Evolutionary conservation across 2,113 vertebrate species (phyloP), one percentile per base, ranked within the genome.

Genomic region (Coturnix japonica): DNA sequence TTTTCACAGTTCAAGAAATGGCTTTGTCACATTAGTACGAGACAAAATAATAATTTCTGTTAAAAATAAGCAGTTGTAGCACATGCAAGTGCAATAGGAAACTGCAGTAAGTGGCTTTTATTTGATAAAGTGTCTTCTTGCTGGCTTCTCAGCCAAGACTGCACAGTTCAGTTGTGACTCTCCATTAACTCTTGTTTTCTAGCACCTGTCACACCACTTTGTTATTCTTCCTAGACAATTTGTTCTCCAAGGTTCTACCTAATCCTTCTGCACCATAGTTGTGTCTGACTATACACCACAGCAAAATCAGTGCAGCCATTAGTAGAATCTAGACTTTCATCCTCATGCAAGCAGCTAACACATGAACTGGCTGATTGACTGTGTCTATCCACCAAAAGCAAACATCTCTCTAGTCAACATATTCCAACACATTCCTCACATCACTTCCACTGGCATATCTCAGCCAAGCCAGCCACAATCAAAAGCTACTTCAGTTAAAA

Each of bases 321-420:
- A 41, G 47, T 14, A 70, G 11, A 75, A 64, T 21, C 57, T 26
- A 54, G 39, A 44, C 57, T 83, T 43, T 23, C 88, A 60, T 67
- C 19, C 16, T 22, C 18, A 18, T n/a, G 56, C 13, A 64, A 61
- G 14, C 1, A 75, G 22, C 19, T 70, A 81, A 26, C 0, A 0
- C 0, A 0, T 53, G 59, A 64, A 64, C 33, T 10, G 72, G 8
- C 35, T 54, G 69, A 83, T 9, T 63, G 88, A 76, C 49, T 87
- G 15, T 20, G n/a, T 30, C 53, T 11, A 1, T 56, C 51, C n/a
- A 46, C 14, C 1, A 0, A 78, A 77, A 77, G 73, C 22, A 88
- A 17, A 64, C 3, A 0, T 41, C 12, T 44, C 59, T 82, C 41
- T 46, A 59, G 41, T 74, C 83, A 90, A 22, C 37, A 39, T 60